Conservation (phyloP, 1,140 invertebrate genomes). For the Formica exsecta region DNA sequence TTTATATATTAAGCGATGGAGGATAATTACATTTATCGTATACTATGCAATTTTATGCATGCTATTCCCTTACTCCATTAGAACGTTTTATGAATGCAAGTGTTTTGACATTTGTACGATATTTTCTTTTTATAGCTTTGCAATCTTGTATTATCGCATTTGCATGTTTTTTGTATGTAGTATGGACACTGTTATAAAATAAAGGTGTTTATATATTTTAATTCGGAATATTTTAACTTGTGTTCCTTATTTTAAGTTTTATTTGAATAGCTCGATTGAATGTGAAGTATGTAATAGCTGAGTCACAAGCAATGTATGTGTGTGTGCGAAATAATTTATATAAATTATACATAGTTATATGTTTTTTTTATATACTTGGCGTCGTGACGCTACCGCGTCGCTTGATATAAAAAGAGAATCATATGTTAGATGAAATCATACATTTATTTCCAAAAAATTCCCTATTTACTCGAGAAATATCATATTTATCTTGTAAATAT, state of each 20-base stretch:
- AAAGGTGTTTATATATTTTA: slow-evolving; percentile 71
- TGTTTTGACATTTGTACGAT: slow-evolving; percentile 31
- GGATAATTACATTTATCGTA: slow-evolving; percentile 22
- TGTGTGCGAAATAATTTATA: background rate
- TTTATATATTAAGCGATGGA: slow-evolving; percentile 39
- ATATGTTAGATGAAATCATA: background rate
- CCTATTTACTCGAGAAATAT: background rate
- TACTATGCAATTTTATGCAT: slow-evolving; percentile 10
- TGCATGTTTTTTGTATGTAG: slow-evolving; percentile 65
- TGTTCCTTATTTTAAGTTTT: slow-evolving; percentile 74
- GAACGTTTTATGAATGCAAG: background rate
- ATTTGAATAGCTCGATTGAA: slow-evolving; percentile 45
- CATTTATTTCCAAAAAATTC: background rate
- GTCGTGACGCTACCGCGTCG: too few species aligned
- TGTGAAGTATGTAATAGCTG: background rate
- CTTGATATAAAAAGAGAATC: background rate
- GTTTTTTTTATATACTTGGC: too few species aligned
- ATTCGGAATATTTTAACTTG: slow-evolving; percentile 67
- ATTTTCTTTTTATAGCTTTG: slow-evolving; percentile 47
- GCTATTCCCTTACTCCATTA: slow-evolving; percentile 4
- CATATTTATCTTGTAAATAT: background rate
- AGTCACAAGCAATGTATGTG: background rate
- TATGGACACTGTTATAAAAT: slow-evolving; percentile 70
- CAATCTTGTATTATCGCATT: slow-evolving; percentile 61
- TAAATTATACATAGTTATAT: background rate